Conservation (phyloP, 30 jellyfish, hydroid and myxozoan genomes). For the Sanderia malayensis region DNA sequence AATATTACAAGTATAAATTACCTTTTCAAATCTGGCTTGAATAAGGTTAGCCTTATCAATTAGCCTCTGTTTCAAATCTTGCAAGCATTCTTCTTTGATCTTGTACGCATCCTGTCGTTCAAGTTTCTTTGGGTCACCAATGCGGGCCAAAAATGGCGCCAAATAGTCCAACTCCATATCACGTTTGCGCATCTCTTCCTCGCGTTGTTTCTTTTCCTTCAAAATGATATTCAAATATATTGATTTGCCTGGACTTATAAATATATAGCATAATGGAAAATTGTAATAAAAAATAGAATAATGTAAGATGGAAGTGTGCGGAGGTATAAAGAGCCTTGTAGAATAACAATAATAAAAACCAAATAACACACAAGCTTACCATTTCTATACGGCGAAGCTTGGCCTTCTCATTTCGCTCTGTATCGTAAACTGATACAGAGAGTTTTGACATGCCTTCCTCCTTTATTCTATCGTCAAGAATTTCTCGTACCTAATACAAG, state of each 20-base stretch:
- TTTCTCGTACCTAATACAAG: slow-evolving; percentile 82
- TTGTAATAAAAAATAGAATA: no score
- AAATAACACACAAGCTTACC: no score
- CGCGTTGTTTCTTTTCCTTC: slow-evolving; percentile 68
- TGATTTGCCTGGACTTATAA: no score
- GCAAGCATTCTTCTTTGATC: slow-evolving; percentile 83
- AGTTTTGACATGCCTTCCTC: slow-evolving; percentile 71
- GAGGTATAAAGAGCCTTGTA: no score
- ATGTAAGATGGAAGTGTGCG: no score
- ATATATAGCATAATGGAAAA: no score
- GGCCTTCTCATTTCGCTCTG: slow-evolving; percentile 91
- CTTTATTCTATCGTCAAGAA: slow-evolving; percentile 67
- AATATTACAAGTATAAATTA: background rate
- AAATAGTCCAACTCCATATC: slow-evolving; percentile 82
- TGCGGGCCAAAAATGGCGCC: slow-evolving; percentile 91
- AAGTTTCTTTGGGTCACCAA: slow-evolving; percentile 73
- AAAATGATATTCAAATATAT: no score
- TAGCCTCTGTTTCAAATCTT: slow-evolving; percentile 84
- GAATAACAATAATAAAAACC: no score
- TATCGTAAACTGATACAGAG: slow-evolving; percentile 82
- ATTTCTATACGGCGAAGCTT: slow-evolving; percentile 70
- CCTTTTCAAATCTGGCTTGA: slow-evolving; percentile 93
- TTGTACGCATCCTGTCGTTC: slow-evolving; percentile 69
- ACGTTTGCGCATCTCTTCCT: slow-evolving; percentile 80
- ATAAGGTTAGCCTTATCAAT: slow-evolving; percentile 89